Evolutionary conservation across 1,140 invertebrate species (phyloP).

Genomic region (Leptinotarsa lineolata): DNA sequence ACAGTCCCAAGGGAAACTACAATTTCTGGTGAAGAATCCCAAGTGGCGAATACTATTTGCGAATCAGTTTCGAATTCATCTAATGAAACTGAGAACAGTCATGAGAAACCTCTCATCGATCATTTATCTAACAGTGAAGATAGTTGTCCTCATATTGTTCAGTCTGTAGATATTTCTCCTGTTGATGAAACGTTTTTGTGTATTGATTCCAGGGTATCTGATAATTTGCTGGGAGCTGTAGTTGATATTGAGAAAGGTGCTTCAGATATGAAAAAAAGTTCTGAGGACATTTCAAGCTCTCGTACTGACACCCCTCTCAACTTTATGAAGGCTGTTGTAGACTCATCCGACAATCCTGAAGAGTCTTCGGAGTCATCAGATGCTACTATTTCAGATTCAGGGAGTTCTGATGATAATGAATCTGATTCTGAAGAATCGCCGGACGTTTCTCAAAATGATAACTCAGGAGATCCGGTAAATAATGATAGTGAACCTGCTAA

Average conservation of each 20-base stretch:
- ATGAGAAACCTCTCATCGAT: not conserved
- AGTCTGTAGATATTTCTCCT: constrained; percentile 27
- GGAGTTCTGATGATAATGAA: too few relatives aligned
- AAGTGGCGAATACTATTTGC: too few relatives aligned
- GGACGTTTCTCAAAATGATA: too few relatives aligned
- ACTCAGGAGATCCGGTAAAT: too few relatives aligned
- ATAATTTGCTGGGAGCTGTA: not conserved
- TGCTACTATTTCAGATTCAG: too few relatives aligned
- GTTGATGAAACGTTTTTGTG: constrained; percentile 16
- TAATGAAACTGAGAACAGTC: not conserved
- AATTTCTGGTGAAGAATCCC: too few relatives aligned
- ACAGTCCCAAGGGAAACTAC: too few relatives aligned
- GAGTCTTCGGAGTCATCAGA: too few relatives aligned
- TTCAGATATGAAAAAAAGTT: constrained; percentile 3
- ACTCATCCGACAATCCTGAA: not conserved
- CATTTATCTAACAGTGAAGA: not conserved
- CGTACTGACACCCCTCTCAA: not conserved
- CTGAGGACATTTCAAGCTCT: constrained; percentile 12
- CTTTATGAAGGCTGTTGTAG: constrained; percentile 14
- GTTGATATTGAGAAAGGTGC: not conserved
- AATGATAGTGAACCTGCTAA: too few relatives aligned
- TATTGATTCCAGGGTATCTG: not conserved
- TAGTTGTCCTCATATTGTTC: constrained; percentile 32
- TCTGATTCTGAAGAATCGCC: too few relatives aligned
- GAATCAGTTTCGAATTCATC: too few relatives aligned